Percentiles rank a stretch among this genome's conserved stretches.
These are phyloP conservation scores for Meiosimyza decipiens DNA, from an alignment of 2,888 invertebrate species.

Conservation along the genomic window DNA sequence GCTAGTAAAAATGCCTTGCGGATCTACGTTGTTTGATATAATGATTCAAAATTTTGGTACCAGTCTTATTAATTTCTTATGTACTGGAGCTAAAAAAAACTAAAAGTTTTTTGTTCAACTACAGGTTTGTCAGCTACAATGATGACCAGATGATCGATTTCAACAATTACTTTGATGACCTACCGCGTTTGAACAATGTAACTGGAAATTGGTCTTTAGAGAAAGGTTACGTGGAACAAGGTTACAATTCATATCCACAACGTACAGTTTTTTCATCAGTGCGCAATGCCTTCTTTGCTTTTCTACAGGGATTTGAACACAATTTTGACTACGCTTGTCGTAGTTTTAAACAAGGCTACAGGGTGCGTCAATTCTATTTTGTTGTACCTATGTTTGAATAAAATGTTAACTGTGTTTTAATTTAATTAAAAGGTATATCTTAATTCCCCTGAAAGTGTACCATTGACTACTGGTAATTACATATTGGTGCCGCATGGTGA, in stretches of 20 bases:
- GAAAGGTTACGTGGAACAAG: constrained; percentile 70
- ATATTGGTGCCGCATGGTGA: constrained; percentile 61
- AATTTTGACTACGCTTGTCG: constrained; percentile 78
- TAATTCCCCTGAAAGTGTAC: constrained; percentile 64
- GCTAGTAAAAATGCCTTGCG: too few species aligned
- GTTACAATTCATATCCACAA: constrained; percentile 75
- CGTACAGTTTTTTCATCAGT: constrained; percentile 75
- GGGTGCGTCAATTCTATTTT: constrained; percentile 60
- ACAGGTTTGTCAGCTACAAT: constrained; percentile 52
- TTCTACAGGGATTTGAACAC: constrained; percentile 71
- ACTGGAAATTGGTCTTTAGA: constrained; percentile 72
- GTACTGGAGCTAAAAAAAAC: too few species aligned
- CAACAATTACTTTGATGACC: constrained; percentile 53
- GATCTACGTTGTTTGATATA: too few species aligned
- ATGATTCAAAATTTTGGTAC: too few species aligned
- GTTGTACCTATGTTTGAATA: not conserved
- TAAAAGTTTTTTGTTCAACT: not conserved
- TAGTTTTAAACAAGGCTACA: constrained; percentile 79
- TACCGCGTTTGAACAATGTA: constrained; percentile 49
- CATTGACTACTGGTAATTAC: constrained; percentile 62
- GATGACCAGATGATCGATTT: constrained; percentile 57
- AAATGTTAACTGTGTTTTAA: not conserved
- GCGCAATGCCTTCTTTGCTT: constrained; percentile 73
- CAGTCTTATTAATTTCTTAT: too few species aligned
- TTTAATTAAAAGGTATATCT: constrained; percentile 55